Base-by-base conservation (phyloP, 2,888 invertebrate genomes). In the Euzophera pinguis region DNA sequence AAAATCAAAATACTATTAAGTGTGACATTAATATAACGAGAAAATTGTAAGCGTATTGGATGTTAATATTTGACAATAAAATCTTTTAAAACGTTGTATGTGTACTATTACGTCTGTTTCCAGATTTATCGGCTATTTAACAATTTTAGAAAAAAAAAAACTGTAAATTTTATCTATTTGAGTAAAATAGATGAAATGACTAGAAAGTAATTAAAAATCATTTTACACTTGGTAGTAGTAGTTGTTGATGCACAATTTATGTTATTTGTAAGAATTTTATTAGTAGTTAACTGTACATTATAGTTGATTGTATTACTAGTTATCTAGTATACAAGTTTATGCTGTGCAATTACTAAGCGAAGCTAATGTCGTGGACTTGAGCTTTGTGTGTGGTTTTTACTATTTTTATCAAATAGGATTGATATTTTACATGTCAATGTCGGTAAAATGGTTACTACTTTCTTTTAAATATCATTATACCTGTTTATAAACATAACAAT, bases 241-340 rank as follows among this genome's bases (percentile, higher is more conserved):
- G 88, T 71, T 76, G 86, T 88, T 87, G 73, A 72, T 81, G 86
- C 88, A 87, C 88, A 81, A 70, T 67, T 81, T 84, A 55, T 76
- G 81, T 85, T 84, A 75, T 61, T 59, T 65, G 58, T 68, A 72
- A 75, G 67, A 73, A 64, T 65, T 77, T 72, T 74, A 73, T 67
- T 69, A 67, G 70, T 69, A 68, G 69, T 69, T 75, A 67, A 63
- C 59, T 71, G 58, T 68, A 67, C 65, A 63, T 62, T 68, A 69
- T 72, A 74, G 60, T 53, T 66, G 60, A 62, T 56, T 51, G 61
- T 66, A 61, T 64, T 66, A 16, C 45, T 61, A 65, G 34, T 35
- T 27, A 65, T 61, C 61, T 63, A 60, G 61, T 62, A 65, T 51
- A 37, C 64, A 65, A 68, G 60, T 69, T 59, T 62, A 62, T 64